Evolutionary conservation across 2,113 vertebrate species (phyloP).

Genomic region (Cyanocitta stelleri): DNA sequence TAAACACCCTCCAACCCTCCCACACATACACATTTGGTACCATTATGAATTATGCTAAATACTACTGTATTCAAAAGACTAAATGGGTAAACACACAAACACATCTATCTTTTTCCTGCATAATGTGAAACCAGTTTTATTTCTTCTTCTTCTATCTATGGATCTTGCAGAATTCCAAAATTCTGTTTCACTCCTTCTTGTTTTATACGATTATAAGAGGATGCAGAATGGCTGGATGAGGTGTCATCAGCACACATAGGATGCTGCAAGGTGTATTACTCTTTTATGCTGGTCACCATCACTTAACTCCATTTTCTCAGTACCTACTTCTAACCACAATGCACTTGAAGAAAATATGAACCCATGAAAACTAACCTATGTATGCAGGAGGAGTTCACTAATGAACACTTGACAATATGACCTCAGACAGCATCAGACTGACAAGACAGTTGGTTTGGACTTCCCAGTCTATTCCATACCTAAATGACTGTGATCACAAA

Average conservation of each 20-base stretch:
- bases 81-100: background rate
- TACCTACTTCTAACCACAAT: background rate
- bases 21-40: background rate
- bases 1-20: background rate
- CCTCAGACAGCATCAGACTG: background rate
- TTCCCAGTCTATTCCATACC: background rate
- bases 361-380: background rate
- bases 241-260: background rate
- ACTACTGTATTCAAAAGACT: background rate
- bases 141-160: background rate
- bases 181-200: background rate
- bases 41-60: background rate
- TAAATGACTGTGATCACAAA: background rate
- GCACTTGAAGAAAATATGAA: background rate
- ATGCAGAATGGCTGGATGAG: background rate
- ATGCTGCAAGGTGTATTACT: background rate
- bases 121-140: background rate
- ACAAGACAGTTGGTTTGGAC: background rate
- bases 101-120: background rate
- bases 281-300: background rate
- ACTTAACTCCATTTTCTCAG: background rate
- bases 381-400: background rate
- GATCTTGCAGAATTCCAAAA: background rate
- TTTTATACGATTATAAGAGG: background rate
- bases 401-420: background rate